Evolutionary conservation across 2,113 vertebrate species (phyloP), one percentile per base, ranked within the genome.

Genomic region (Cephalopholis sonnerati): DNA sequence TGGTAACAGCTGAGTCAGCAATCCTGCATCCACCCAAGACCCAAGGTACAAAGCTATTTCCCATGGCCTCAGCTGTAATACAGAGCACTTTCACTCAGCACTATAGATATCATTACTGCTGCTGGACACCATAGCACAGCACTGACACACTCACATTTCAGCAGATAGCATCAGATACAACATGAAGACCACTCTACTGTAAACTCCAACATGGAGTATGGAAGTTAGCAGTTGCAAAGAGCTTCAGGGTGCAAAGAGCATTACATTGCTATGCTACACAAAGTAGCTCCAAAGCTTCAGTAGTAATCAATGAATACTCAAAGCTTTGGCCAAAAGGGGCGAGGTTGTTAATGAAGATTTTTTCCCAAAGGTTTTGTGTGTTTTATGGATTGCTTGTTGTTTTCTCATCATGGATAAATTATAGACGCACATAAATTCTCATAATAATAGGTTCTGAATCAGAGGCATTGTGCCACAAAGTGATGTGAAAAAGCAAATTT

Each of bases 1-100:
- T 50, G 57, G 53, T 64, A 79, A 79, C 25, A 79, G 90, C 83
- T 74, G 85, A 91, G 80, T 89, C 87, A 89, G 87, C 46, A 32
- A 80, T 87, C 74, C 81, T 64, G 62, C 7, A 3, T 69, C 50
- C 29, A 54, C 29, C 20, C 57, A 44, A 69, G 64, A 59, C 29
- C 20, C 57, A 44, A 69, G 64, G 64, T 77, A 71, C 85, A 63
- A 51, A 77, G 83, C 80, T 54, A 75, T 83, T 63, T 79, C 83
- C 87, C 80, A 61, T 76, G 85, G 79, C 79, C 82, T 89, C 74
- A 85, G 85, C 81, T 76, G 62, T 69, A 81, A 64, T 77, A 75
- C 41, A 86, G 69, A 79, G 73, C 39, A 16, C 59, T 62, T 84
- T 74, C 73, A 81, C 85, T 77, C 73, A 86, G 83, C 83, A 72